phyloP scores from a whole-genome alignment of 2,113 vertebrate species.

The Nothobranchius kuhntae region DNA sequence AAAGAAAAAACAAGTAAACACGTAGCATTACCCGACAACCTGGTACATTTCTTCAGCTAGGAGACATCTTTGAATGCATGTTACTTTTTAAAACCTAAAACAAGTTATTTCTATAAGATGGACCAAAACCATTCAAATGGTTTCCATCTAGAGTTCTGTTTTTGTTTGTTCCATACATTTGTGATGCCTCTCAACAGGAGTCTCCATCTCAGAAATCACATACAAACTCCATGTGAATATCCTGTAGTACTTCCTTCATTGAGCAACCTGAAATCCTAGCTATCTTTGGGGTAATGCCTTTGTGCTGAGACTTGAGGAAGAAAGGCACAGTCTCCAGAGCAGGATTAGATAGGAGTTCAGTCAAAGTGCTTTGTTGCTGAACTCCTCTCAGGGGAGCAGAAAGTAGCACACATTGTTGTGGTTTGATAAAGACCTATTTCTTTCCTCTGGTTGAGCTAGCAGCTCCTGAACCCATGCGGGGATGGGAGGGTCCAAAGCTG shows the following conservation, averaged over 20 bases:
- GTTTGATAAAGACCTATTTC: conserved; percentile 53
- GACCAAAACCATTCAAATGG: background rate
- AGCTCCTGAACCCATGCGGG: conserved; percentile 35
- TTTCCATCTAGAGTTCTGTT: conserved; percentile 24
- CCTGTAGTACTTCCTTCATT: conserved; percentile 27
- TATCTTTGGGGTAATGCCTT: conserved; percentile 60
- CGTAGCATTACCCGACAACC: no score
- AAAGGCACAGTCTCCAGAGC: conserved; percentile 53
- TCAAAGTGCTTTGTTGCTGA: conserved; percentile 55
- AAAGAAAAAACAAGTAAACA: background rate
- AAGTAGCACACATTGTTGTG: conserved; percentile 54
- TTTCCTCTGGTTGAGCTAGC: conserved; percentile 24
- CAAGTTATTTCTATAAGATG: background rate
- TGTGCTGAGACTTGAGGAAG: conserved; percentile 27
- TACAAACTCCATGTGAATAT: conserved; percentile 6
- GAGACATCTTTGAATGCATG: no score
- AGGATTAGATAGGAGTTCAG: conserved; percentile 55
- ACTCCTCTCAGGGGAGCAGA: conserved; percentile 52
- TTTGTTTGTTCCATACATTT: conserved; percentile 1
- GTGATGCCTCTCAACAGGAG: conserved; percentile 1
- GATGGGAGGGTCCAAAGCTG: conserved; percentile 46
- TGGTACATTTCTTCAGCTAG: no score
- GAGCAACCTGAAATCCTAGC: conserved; percentile 51
- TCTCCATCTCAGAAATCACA: background rate
- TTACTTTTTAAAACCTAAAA: background rate